phyloP scores from a whole-genome alignment of 1,140 invertebrate genomes.

The Tetraneura akinire region DNA sequence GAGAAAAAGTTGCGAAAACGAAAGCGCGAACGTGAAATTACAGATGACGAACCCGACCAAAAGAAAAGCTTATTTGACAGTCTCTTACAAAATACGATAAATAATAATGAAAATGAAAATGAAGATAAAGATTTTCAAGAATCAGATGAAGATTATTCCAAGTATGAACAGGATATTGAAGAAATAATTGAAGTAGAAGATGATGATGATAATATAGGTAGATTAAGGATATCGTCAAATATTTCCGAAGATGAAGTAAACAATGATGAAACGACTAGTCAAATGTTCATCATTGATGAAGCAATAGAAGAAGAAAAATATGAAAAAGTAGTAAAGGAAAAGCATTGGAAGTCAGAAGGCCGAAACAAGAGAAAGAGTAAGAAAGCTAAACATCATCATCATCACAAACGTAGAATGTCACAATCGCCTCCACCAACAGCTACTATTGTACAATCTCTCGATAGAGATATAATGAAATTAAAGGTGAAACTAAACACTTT shows the following conservation, averaged over 20 bases:
- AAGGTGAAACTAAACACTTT: conserved; percentile 56
- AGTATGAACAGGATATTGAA: conserved; percentile 54
- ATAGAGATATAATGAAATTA: conserved; percentile 56
- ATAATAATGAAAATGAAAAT: conserved; percentile 1
- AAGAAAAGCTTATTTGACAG: conserved; percentile 41
- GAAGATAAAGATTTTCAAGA: conserved; percentile 48
- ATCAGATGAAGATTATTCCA: conserved; percentile 52
- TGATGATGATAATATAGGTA: conserved; percentile 50
- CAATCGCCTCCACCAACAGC: conserved; percentile 54
- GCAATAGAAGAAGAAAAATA: conserved; percentile 49
- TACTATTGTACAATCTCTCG: conserved; percentile 55
- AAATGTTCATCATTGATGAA: conserved; percentile 52
- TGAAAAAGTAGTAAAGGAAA: conserved; percentile 53
- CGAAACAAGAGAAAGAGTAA: conserved; percentile 54
- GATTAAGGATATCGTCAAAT: conserved; percentile 50
- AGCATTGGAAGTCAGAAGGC: conserved; percentile 26
- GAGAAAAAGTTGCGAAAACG: conserved; percentile 49
- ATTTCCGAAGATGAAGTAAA: conserved; percentile 52
- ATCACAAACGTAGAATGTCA: conserved; percentile 53
- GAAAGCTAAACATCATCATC: conserved; percentile 56
- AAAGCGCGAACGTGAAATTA: neutral
- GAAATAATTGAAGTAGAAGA: conserved; percentile 52
- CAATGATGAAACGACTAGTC: conserved; percentile 51
- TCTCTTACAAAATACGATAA: conserved; percentile 1
- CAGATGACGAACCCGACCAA: conserved; percentile 8